Conservation (phyloP, 2,888 invertebrate genomes). For the Clepsis dumicolana region DNA sequence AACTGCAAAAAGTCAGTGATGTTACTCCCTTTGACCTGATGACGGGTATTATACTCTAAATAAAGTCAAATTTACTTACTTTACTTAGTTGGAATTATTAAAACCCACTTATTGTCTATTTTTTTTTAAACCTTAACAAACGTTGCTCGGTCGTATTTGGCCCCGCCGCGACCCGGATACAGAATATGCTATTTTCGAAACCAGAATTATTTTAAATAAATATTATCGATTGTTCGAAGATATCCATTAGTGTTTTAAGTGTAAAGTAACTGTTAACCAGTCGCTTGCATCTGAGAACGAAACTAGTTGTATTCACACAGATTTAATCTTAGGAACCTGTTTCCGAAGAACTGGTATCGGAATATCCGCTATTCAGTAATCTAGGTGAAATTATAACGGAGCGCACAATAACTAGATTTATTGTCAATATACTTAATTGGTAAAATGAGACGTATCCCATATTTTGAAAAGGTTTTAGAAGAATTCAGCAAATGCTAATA, state of each 20-base stretch:
- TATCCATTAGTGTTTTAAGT: not conserved
- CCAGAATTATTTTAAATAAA: not conserved
- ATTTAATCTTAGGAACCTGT: conserved; percentile 7
- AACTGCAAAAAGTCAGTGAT: too few relatives aligned
- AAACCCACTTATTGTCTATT: too few relatives aligned
- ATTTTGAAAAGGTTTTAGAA: not conserved
- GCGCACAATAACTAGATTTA: not conserved
- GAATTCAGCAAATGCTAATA: not conserved
- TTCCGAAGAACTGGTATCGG: not conserved
- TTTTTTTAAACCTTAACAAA: too few relatives aligned
- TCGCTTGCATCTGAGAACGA: not conserved
- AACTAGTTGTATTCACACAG: not conserved
- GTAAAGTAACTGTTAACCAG: not conserved
- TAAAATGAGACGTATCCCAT: not conserved
- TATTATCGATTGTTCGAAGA: not conserved
- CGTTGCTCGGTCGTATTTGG: too few relatives aligned
- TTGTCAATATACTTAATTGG: not conserved
- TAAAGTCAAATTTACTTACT: too few relatives aligned
- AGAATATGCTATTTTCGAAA: not conserved
- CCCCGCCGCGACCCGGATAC: not conserved
- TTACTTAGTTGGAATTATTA: too few relatives aligned
- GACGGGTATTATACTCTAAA: too few relatives aligned
- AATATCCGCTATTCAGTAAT: not conserved
- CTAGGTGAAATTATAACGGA: conserved; percentile 6
- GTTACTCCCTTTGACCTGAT: too few relatives aligned